Evolutionary conservation across 35 echinoderm and acorn worm species (phyloP), one percentile per base, ranked within the genome.

Genomic region (Hemicentrotus pulcherrimus): DNA sequence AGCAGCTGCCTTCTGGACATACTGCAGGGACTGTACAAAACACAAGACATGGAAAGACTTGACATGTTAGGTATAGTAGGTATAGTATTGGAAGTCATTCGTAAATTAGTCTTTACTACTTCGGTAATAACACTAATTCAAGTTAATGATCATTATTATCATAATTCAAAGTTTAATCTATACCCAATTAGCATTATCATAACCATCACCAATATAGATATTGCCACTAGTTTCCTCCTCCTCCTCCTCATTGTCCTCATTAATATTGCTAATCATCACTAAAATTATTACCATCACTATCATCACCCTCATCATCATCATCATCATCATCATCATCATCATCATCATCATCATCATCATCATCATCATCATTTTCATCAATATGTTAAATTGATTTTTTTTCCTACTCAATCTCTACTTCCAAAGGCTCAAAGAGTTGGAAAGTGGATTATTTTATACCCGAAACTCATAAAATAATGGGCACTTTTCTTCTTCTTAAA

Each of bases 1-100:
- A 41, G 96, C 94, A 91, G 97, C 97, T 48, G 98, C 98, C 91
- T 99, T 99, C 92, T 99, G 96, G 0, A 99, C 98, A 95, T 97
- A 99, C 96, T 99, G 98, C 35, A 96, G 47, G 16, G 98, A 97
- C 96, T 96, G 24, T 52, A 78, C 9, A 32, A 31, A 91, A 24
- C 47, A 89, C 15, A 47, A 60, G 47, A 47, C 14, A 90, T 33
- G 88, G 88, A 11, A 90, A 45, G 31, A 90, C 19, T 41, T 15
- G 10, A 41, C 2, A 41, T 41, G 14, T 90, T 32, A 33, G 9
- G n/a, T 9, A 33, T 86, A 22, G 9, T 32, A 33, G 9, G n/a
- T 9, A 33, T 86, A 22, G 9, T 19, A 86, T 31, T 0, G 32
- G 12, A 86, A 31, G 86, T 86, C 86, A 86, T 86, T 22, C 3